Evolutionary conservation across 37 sponge, comb jelly and placozoan genomes (phyloP), one percentile per base, ranked within the genome.

Genomic region (Bolinopsis microptera): DNA sequence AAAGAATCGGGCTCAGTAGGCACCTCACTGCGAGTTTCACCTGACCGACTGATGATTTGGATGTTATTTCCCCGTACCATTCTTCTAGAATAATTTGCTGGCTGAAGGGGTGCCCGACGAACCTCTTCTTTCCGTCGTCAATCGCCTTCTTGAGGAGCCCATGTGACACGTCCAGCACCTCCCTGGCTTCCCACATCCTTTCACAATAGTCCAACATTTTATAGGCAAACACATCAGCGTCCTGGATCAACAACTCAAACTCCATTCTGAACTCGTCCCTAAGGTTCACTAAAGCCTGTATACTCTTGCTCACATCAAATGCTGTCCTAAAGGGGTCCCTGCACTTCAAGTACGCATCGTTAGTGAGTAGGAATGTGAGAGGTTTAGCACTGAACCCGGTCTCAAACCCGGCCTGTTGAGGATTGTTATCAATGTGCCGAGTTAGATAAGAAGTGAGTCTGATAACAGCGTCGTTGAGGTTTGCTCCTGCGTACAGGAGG

Each of bases 111-210:
- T 86, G 90, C 2, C 38, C 41, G 23, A 86, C 90, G 30, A 86
- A 86, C 90, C 41, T 13, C 30, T 33, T 86, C 61, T 86, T 86
- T 48, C 61, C 13, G 13, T 41, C 61, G 27, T 39, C 90, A 24
- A 86, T 41, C 13, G 90, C 90, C 22, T 34, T 18, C 30, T n/a
- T 41, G 90, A 86, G 90, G 5, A 86, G 90, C 0, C 90, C 61
- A 26, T 39, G 61, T 0, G 61, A 30, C 0, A 25, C 26, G 30
- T n/a, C n/a, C 3, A 86, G 30, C 1, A 86, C 61, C 30, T 41
- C 61, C 61, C 90, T 39, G 35, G 90, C 90, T 86, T 86, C 90
- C 61, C 61, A 86, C 90, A 86, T 86, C 61, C n/a, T 41, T 25
- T 86, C 90, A 86, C 90, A 86, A 41, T 41, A 30, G 26, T 86